Base-by-base conservation (phyloP, 2,888 invertebrate species). In the Baccha elongata region DNA sequence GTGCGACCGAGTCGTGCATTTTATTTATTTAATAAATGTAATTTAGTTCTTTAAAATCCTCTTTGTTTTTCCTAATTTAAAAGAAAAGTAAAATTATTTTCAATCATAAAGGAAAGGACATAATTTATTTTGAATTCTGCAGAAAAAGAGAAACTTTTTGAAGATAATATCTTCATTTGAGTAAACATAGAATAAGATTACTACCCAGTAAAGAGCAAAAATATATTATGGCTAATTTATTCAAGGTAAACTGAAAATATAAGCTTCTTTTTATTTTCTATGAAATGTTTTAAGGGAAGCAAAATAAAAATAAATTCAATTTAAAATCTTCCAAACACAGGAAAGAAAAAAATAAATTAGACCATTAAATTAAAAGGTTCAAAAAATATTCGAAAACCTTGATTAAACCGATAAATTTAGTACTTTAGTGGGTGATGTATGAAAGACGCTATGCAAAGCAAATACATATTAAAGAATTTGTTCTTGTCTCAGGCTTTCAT, bases 201-300 rank as follows among this genome's bases (percentile, higher is more conserved):
- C 48, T 26, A 48, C 26, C 26, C 50, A 15, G 17, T 32, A 7
- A 17, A 52, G 29, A 29, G 29, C 29, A 2, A 52, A 32, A 52
- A 17, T 52, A 17, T 52, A 50, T 52, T 15, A 26, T 26, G 29
- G 32, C 32, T 52, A 52, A 52, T 32, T 52, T 52, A 52, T 52
- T 32, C 52, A 52, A 32, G 17, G 17, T 11, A 32, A 7, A 50
- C 17, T 32, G 32, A 19, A 52, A 19, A 52, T n/a, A 52, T 17
- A 29, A 32, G 11, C 26, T 15, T 26, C 23, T 48, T 48, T 50
- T 23, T 23, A 3, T 23, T 50, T 23, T 10, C 10, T 13, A 26
- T 26, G 7, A 0, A 11, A 11, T 32, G 32, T 19, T 19, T 32
- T 19, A 15, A 32, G 29, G n/a, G 19, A 3, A 52, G 32, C 0